phyloP scores from a whole-genome alignment of 1,140 invertebrate species.

The Calosoma granatense region DNA sequence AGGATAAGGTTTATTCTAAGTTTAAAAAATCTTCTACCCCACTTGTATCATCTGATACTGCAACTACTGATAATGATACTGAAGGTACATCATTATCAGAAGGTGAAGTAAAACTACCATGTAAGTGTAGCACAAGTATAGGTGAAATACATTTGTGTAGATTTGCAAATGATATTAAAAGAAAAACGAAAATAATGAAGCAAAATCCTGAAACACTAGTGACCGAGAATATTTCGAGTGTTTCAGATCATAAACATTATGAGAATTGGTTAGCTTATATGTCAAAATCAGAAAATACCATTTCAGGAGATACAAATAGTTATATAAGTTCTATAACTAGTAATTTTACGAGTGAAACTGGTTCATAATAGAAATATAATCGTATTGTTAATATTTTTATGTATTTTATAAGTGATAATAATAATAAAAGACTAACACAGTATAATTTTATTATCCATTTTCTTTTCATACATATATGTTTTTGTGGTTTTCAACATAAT shows the following conservation, averaged over 20 bases:
- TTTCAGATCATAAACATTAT: slow-evolving; percentile 18
- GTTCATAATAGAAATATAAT: background rate
- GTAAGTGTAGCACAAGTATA: slow-evolving; percentile 24
- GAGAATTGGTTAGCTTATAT: slow-evolving; percentile 25
- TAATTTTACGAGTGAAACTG: background rate
- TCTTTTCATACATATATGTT: background rate
- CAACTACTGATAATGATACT: slow-evolving; percentile 13
- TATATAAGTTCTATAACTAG: background rate
- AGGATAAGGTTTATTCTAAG: background rate
- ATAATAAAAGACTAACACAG: background rate
- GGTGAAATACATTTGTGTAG: slow-evolving; percentile 22
- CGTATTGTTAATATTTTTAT: background rate
- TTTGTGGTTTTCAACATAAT: background rate
- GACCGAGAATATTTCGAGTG: slow-evolving; percentile 3
- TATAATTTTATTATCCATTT: no score
- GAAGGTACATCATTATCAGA: slow-evolving; percentile 19
- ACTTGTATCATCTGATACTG: slow-evolving; percentile 12
- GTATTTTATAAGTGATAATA: background rate
- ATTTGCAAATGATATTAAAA: slow-evolving; percentile 4
- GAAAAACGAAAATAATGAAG: slow-evolving; percentile 12
- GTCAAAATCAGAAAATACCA: background rate
- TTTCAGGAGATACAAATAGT: background rate
- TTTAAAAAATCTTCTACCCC: background rate
- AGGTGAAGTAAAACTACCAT: slow-evolving; percentile 22
- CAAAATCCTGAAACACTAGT: slow-evolving; percentile 14